Evolutionary conservation across 2,888 invertebrate genomes (phyloP).

Genomic region (Cryptus armator): DNA sequence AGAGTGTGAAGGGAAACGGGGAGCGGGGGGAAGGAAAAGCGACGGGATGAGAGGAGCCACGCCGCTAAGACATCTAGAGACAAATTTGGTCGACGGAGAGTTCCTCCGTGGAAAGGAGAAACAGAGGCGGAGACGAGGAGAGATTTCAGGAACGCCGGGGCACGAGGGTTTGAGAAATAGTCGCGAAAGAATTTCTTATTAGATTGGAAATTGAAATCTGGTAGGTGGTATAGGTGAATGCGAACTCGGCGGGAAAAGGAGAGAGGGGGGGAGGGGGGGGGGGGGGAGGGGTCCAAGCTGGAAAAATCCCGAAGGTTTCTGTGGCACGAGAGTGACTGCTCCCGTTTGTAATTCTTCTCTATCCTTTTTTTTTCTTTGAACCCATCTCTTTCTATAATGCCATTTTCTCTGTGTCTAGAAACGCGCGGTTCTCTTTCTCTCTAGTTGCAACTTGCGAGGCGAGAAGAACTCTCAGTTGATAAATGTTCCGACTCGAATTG

Average conservation of each 20-base stretch:
- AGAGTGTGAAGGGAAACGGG: constrained; percentile 18
- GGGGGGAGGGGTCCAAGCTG: constrained; percentile 15
- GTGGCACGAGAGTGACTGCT: constrained; percentile 64
- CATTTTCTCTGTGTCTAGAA: constrained; percentile 10
- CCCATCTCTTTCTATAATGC: constrained; percentile 1
- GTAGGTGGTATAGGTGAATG: constrained; percentile 66
- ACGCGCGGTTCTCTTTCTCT: constrained; percentile 2
- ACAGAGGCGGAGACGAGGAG: constrained; percentile 13
- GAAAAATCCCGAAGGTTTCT: constrained; percentile 46
- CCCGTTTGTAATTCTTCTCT: constrained; percentile 67
- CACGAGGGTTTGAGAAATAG: constrained; percentile 73
- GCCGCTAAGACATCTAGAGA: constrained; percentile 68
- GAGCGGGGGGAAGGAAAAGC: constrained; percentile 15
- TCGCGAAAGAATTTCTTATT: constrained; percentile 80
- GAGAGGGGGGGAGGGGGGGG: constrained; percentile 3
- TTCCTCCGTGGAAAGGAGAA: background rate
- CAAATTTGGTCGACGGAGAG: constrained; percentile 65
- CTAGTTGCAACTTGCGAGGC: no score
- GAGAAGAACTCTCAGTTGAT: constrained; percentile 54
- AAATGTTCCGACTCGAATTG: constrained; percentile 62
- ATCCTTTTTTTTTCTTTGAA: constrained; percentile 17
- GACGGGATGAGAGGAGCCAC: constrained; percentile 47
- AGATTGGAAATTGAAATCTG: constrained; percentile 80
- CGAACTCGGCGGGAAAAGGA: constrained; percentile 35
- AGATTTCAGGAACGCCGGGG: constrained; percentile 49